A percentile compares a stretch with the other conserved stretches of the same genome.
phyloP scores from a whole-genome alignment of 2,888 invertebrate species.

The Polydesmus complanatus region DNA sequence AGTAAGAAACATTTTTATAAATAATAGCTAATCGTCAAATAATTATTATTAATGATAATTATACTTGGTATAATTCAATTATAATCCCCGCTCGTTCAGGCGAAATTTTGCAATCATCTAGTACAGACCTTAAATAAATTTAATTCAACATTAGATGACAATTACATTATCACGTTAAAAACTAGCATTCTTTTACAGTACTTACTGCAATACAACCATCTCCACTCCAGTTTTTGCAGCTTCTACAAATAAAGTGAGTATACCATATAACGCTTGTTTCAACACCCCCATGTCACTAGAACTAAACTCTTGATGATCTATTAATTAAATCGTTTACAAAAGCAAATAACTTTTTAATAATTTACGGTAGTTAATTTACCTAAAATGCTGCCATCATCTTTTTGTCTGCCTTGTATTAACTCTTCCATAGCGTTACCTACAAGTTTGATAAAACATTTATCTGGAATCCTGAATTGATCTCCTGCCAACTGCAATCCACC shows the following conservation, averaged over 20 bases:
- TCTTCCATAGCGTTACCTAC: constrained; percentile 1
- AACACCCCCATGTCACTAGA: constrained; percentile 1
- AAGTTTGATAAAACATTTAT: constrained; percentile 7
- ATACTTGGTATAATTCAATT: neutral
- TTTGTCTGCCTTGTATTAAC: neutral
- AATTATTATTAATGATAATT: no score
- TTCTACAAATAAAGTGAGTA: constrained; percentile 9
- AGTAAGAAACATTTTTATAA: neutral
- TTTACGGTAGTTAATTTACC: neutral
- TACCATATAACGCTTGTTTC: constrained; percentile 5
- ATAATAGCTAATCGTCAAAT: no score
- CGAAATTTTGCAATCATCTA: constrained; percentile 10
- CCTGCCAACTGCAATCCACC: constrained; percentile 11
- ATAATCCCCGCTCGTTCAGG: neutral
- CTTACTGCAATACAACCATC: constrained; percentile 4
- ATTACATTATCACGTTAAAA: neutral
- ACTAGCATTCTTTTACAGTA: neutral
- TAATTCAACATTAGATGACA: neutral
- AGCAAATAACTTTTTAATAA: neutral
- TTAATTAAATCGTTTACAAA: neutral
- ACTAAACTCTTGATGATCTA: neutral
- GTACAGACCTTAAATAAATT: constrained; percentile 4
- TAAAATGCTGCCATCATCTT: neutral
- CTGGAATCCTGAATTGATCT: constrained; percentile 2
- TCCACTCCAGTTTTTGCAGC: neutral